Evolutionary conservation across 2,113 vertebrate species (phyloP).

Genomic region (Syngnathus typhle): DNA sequence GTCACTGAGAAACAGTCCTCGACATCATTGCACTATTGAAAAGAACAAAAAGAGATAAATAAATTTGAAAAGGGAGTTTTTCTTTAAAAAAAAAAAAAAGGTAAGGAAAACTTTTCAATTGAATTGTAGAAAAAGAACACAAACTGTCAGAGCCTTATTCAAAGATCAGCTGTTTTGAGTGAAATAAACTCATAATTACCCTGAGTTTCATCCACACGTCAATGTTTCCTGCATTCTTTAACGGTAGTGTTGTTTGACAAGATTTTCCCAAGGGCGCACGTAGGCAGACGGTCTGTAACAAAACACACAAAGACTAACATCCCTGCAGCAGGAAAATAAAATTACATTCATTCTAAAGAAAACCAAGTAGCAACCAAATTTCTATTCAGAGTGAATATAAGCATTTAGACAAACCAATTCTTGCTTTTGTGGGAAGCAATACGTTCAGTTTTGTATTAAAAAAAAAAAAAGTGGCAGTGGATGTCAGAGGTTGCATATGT

Average conservation of each 20-base stretch:
- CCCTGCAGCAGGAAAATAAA: background rate
- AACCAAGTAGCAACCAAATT: background rate
- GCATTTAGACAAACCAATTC: background rate
- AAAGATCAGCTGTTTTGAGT: slow-evolving; percentile 40
- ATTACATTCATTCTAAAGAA: background rate
- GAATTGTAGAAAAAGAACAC: background rate
- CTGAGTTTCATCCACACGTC: slow-evolving; percentile 79
- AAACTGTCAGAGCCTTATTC: slow-evolving; percentile 38
- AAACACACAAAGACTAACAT: slow-evolving; percentile 9
- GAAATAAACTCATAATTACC: slow-evolving; percentile 69
- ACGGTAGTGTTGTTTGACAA: slow-evolving; percentile 76
- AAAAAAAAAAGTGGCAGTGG: background rate
- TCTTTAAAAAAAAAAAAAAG: background rate
- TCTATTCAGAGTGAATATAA: background rate
- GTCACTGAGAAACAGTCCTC: slow-evolving; percentile 77
- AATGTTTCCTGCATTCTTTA: slow-evolving; percentile 96
- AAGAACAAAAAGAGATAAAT: slow-evolving; percentile 4
- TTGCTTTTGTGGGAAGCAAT: background rate
- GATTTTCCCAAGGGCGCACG: slow-evolving; percentile 71
- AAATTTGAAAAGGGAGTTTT: no score
- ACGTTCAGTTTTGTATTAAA: background rate
- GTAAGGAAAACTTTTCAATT: background rate
- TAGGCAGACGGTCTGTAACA: slow-evolving; percentile 76
- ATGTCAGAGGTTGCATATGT: background rate
- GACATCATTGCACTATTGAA: slow-evolving; percentile 67